These are phyloP conservation scores for Otolemur crassicaudatus DNA, from an alignment of 2,797 vertebrate genomes.

Conservation along the genomic window DNA sequence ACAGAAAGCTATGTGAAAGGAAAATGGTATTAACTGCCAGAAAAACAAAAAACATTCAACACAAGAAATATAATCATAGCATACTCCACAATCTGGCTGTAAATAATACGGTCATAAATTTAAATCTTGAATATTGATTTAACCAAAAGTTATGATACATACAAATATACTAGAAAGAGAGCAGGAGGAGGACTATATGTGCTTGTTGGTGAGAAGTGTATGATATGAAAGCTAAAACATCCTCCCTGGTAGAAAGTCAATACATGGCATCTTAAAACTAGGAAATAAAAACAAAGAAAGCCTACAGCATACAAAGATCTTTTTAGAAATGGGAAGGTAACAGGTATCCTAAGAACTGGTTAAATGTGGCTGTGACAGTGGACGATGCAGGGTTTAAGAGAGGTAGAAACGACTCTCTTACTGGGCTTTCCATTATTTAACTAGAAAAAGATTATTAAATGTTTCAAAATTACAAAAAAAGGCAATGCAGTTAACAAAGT, in stretches of 20 bases:
- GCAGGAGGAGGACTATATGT: background rate
- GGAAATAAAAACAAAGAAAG: background rate
- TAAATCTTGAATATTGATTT: background rate
- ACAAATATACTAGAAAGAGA: background rate
- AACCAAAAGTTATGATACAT: background rate
- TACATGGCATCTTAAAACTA: background rate
- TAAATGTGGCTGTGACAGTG: background rate
- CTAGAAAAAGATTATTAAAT: background rate
- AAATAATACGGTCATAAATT: background rate
- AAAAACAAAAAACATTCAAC: background rate
- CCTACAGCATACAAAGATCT: background rate
- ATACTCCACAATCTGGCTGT: background rate
- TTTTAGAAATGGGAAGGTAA: background rate
- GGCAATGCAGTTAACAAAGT: background rate
- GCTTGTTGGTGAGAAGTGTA: background rate
- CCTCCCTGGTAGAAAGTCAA: background rate
- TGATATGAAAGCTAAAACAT: background rate
- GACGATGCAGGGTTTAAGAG: background rate
- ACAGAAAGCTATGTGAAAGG: background rate
- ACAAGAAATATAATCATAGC: background rate
- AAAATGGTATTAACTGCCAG: background rate
- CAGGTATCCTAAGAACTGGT: background rate
- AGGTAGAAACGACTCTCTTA: background rate
- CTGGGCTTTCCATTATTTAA: background rate
- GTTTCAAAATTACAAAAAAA: background rate